Conservation (phyloP, 2,888 invertebrate species). For the Trissoscelio sp. region DNA sequence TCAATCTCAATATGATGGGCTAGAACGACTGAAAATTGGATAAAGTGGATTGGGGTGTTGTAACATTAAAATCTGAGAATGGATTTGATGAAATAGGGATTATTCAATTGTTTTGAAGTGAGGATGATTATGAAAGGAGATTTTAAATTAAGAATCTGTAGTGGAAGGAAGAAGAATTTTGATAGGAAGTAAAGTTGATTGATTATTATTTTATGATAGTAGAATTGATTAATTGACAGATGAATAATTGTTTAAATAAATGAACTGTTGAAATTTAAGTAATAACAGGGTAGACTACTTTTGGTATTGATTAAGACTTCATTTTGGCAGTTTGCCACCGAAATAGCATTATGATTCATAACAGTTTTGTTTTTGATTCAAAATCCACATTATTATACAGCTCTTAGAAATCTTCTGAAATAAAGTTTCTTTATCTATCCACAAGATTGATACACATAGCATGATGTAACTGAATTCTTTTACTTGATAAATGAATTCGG, state of each 20-base stretch:
- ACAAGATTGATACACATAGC: not conserved
- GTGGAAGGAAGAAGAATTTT: too few species aligned
- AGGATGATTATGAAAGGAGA: too few species aligned
- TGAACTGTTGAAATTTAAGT: not conserved
- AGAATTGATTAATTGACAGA: too few species aligned
- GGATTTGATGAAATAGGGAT: too few species aligned
- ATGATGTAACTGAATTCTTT: slow-evolving; percentile 1
- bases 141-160: too few species aligned
- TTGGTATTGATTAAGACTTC: not conserved
- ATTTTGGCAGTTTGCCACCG: not conserved
- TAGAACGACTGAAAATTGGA: not conserved
- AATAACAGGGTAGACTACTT: too few species aligned
- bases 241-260: not conserved
- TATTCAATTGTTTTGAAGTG: too few species aligned
- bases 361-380: slow-evolving; percentile 18
- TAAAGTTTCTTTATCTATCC: not conserved
- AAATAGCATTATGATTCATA: slow-evolving; percentile 7
- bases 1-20: not conserved
- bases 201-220: too few species aligned
- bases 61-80: too few species aligned
- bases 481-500: not conserved
- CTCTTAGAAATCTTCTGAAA: not conserved
- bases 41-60: not conserved
- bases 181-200: too few species aligned
- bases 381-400: not conserved